A percentile compares a stretch with the other conserved stretches of the same genome.
phyloP scores from a whole-genome alignment of 2,113 vertebrate genomes.

The Buteo buteo region DNA sequence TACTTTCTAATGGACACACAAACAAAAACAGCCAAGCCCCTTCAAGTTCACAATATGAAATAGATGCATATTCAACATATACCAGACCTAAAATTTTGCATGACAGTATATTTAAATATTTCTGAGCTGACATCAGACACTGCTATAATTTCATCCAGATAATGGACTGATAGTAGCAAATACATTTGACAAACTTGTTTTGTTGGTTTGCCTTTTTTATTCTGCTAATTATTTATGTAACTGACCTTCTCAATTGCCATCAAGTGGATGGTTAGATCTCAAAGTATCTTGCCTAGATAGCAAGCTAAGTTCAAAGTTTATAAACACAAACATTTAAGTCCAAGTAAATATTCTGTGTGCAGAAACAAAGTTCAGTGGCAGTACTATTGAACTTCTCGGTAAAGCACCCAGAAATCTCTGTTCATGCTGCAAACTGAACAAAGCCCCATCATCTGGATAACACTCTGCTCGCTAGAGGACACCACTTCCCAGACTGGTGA shows the following conservation, averaged over 20 bases:
- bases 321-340: neutral
- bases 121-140: neutral
- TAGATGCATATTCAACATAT: rapidly evolving
- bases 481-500: neutral
- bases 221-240: neutral
- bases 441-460: neutral
- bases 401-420: neutral
- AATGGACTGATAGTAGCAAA: neutral
- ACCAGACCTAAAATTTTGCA: neutral
- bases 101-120: neutral
- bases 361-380: neutral
- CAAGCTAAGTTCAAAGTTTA: neutral
- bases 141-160: neutral
- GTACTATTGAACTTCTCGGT: neutral
- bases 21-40: neutral
- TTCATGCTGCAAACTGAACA: neutral
- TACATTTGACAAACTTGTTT: neutral
- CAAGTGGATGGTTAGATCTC: neutral
- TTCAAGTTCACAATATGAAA: neutral
- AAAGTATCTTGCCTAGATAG: neutral
- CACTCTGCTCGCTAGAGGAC: neutral
- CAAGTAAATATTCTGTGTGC: neutral
- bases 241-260: neutral
- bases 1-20: neutral
- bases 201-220: neutral